Conservation (phyloP, 1,140 invertebrate species). For the Polypedilum vanderplanki region DNA sequence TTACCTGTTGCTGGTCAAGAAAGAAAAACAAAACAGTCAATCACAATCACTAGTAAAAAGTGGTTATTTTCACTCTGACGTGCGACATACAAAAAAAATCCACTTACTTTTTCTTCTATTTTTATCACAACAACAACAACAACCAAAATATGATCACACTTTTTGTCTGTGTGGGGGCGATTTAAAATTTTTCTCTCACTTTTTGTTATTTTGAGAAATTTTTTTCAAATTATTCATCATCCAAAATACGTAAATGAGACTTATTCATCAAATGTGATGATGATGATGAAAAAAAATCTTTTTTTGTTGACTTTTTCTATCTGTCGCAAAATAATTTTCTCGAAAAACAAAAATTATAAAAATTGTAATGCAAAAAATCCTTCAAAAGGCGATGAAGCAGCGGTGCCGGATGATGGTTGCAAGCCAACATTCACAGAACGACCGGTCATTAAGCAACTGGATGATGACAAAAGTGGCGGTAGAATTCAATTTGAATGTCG, state of each 20-base stretch:
- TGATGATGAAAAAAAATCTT: not conserved
- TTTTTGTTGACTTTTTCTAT: too few species aligned
- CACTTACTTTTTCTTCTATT: too few species aligned
- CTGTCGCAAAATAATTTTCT: too few species aligned
- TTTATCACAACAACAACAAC: too few species aligned
- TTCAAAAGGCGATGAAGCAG: constrained; percentile 79
- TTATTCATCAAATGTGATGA: not conserved
- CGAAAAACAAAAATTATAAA: not conserved
- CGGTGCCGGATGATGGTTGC: constrained; percentile 79
- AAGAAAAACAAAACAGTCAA: too few species aligned
- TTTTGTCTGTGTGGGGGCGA: not conserved
- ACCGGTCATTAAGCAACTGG: constrained; percentile 89
- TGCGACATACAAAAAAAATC: too few species aligned
- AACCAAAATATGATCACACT: too few species aligned
- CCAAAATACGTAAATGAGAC: not conserved
- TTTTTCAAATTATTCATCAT: constrained; percentile 7
- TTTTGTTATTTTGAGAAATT: not conserved
- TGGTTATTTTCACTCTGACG: too few species aligned
- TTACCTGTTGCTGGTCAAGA: too few species aligned
- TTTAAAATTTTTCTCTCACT: not conserved
- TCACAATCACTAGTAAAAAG: too few species aligned
- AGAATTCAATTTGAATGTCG: constrained; percentile 93
- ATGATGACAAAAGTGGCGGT: constrained; percentile 61
- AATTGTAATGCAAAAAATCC: constrained; percentile 6
- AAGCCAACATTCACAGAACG: constrained; percentile 94